A percentile compares a stretch with the other conserved stretches of the same genome.
Conservation (phyloP, 2,888 invertebrate genomes). For the Ypsolopha scabrella region DNA sequence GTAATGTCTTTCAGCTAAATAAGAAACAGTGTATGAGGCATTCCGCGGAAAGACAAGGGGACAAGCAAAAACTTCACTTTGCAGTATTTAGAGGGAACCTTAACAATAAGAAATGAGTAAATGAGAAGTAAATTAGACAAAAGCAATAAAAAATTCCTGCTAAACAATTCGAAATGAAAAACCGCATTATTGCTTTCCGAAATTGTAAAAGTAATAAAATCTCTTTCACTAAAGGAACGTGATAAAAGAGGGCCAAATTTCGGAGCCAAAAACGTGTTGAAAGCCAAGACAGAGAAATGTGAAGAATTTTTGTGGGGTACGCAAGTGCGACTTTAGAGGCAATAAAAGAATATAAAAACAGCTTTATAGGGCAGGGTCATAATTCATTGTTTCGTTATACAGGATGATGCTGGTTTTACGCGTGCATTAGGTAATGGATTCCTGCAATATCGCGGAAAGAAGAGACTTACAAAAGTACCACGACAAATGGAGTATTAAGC, state of each 20-base stretch:
- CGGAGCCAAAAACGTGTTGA: conserved; percentile 24
- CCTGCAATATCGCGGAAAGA: conserved; percentile 4
- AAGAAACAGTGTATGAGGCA: too few relatives aligned
- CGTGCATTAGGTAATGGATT: conserved; percentile 59
- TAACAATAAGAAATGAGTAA: too few relatives aligned
- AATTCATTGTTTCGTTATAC: conserved; percentile 57
- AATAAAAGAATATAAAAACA: conserved; percentile 56
- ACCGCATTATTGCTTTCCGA: conserved; percentile 9
- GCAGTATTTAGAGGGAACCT: too few relatives aligned
- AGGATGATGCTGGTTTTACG: conserved; percentile 34
- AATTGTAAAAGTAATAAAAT: conserved; percentile 24
- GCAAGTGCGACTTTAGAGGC: conserved; percentile 42
- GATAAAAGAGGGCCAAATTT: conserved; percentile 10
- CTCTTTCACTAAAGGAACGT: conserved; percentile 13
- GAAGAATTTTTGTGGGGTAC: conserved; percentile 27
- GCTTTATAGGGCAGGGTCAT: conserved; percentile 46
- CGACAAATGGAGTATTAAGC: too few relatives aligned
- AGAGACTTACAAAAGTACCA: background rate
- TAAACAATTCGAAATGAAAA: conserved; percentile 1
- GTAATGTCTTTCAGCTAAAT: too few relatives aligned
- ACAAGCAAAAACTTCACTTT: too few relatives aligned
- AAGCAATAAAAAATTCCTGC: too few relatives aligned
- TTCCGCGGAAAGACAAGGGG: too few relatives aligned
- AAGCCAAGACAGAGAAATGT: conserved; percentile 22
- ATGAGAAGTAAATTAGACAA: too few relatives aligned